Evolutionary conservation across 2,113 vertebrate species (phyloP), one percentile per base, ranked within the genome.

Genomic region (Caretta caretta): DNA sequence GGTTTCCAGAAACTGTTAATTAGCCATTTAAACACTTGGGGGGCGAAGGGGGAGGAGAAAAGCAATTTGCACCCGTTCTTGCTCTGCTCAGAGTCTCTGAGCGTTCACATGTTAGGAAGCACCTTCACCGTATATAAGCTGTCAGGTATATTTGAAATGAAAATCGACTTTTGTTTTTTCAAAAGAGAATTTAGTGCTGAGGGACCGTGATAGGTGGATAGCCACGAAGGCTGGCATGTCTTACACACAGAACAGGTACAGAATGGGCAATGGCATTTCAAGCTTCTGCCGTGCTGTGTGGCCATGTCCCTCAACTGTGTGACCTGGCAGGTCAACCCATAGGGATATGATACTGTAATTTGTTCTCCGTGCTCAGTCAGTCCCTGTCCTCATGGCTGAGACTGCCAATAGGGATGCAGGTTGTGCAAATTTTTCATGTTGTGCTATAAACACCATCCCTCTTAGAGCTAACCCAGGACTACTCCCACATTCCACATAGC

Each of bases 1-100:
- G 54, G 38, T 87, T 96, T 97, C 92, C 69, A 82, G 79, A 94
- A 97, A 93, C 80, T 88, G 86, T 92, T 94, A 96, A 96, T 97
- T 96, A 94, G 92, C 85, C 65, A 92, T 93, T 94, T 92, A 94
- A 95, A 80, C 42, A 76, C 50, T 0, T 0, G 35, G 38, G 50
- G 6, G 42, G 5, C 5, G 42, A 42, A 42, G 49, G 25, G n/a
- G 83, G 24, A 50, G 42, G 62, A 19, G 8, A 27, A 49, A 83
- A 38, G 8, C 1, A 88, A 89, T 96, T 75, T 91, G 65, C 89
- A 2, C 0, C 54, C 82, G 62, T 76, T 86, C 86, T 86, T 1
- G 0, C 35, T 93, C 53, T 90, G 49, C 80, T 96, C 24, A 0
- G 4, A 9, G 83, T 38, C 86, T 82, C 53, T 90, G 89, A 83